These are phyloP conservation scores for Heliconius erato DNA, from an alignment of 2,888 invertebrate genomes.

Conservation along the genomic window DNA sequence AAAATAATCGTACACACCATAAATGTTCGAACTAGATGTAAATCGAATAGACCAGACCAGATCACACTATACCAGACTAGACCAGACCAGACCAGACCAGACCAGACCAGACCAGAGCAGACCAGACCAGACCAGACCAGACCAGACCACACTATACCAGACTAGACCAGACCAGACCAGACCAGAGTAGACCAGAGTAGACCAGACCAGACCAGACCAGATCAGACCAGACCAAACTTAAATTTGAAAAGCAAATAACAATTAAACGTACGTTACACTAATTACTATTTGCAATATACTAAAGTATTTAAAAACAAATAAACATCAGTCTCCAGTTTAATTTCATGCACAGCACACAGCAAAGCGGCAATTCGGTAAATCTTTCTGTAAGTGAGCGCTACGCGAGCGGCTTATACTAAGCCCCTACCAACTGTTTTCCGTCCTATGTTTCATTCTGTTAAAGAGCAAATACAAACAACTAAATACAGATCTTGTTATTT, in stretches of 20 bases:
- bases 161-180: too few relatives aligned
- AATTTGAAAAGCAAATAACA: neutral
- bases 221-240: too few relatives aligned
- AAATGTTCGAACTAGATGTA: neutral
- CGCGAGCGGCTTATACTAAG: constrained; percentile 50
- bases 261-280: neutral
- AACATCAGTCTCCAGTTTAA: constrained; percentile 10
- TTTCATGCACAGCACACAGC: constrained; percentile 34
- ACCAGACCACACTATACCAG: too few relatives aligned
- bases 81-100: too few relatives aligned
- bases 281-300: neutral
- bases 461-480: constrained; percentile 41
- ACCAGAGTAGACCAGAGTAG: too few relatives aligned
- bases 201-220: too few relatives aligned
- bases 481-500: constrained; percentile 10
- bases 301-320: constrained; percentile 15
- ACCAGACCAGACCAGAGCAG: too few relatives aligned
- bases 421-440: constrained; percentile 55
- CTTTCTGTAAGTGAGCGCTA: constrained; percentile 56
- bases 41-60: neutral
- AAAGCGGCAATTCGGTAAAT: constrained; percentile 55
- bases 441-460: constrained; percentile 49
- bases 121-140: too few relatives aligned
- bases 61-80: too few relatives aligned
- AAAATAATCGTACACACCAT: constrained; percentile 36